phyloP scores from a whole-genome alignment of 2,113 vertebrate genomes.

The Rhinolophus sinicus region DNA sequence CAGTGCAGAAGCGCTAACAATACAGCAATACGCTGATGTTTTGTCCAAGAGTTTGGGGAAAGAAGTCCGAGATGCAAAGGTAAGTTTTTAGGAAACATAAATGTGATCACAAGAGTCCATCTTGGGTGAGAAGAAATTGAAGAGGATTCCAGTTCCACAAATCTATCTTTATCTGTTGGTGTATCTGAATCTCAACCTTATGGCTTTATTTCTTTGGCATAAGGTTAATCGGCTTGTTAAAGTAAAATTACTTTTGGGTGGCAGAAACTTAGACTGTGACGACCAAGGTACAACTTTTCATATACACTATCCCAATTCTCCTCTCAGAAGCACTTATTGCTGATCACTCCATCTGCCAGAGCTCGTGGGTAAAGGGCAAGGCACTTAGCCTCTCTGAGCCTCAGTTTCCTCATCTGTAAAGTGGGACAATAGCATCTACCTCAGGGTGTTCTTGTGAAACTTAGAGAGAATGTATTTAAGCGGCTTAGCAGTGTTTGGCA shows the following conservation, averaged over 20 bases:
- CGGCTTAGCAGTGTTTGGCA: background rate
- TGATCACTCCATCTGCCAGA: background rate
- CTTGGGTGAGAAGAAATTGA: background rate
- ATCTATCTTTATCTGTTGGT: background rate
- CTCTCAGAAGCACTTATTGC: background rate
- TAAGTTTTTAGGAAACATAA: constrained; percentile 11
- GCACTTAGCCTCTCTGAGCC: background rate
- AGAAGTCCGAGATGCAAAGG: constrained; percentile 68
- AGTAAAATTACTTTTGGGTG: background rate
- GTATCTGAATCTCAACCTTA: background rate
- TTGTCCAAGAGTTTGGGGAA: constrained; percentile 69
- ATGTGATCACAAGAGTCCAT: background rate
- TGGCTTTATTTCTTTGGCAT: background rate
- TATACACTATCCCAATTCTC: too few species aligned
- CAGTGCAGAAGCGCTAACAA: constrained; percentile 59
- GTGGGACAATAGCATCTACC: background rate
- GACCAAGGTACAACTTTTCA: background rate
- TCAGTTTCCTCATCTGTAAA: background rate
- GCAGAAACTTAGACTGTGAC: constrained; percentile 19
- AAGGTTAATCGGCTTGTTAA: background rate
- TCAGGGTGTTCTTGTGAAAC: background rate
- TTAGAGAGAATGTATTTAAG: background rate
- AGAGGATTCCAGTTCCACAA: background rate
- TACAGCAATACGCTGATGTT: constrained; percentile 64
- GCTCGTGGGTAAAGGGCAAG: accelerated